A percentile compares a stretch with the other conserved stretches of the same genome.
Evolutionary conservation across 2,113 vertebrate genomes (phyloP).

Genomic region (Oreocharis arfaki): DNA sequence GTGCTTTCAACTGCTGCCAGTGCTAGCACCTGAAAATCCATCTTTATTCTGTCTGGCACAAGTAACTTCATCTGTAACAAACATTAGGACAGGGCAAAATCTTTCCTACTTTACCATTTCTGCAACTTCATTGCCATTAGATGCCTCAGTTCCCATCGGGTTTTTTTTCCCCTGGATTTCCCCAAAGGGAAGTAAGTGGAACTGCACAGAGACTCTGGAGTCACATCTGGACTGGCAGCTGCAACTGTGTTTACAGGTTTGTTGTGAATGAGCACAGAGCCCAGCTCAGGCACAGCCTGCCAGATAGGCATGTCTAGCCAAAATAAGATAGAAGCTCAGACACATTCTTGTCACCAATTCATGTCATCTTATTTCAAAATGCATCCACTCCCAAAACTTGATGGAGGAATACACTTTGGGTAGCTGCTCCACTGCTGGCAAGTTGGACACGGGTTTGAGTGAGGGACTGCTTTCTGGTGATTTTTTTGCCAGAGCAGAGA

Average conservation of each 20-base stretch:
- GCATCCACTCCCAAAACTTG: not conserved
- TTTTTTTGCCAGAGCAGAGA: not conserved
- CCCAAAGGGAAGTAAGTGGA: not conserved
- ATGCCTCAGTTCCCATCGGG: not conserved
- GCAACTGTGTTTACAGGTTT: not conserved
- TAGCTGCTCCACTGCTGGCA: not conserved
- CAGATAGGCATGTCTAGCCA: not conserved
- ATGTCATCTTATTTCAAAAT: not conserved
- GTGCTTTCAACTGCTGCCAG: not conserved
- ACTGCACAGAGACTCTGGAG: not conserved
- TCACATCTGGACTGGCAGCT: conserved; percentile 7
- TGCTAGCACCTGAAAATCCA: not conserved
- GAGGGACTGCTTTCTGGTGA: not conserved
- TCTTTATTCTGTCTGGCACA: not conserved
- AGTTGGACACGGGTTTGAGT: not conserved
- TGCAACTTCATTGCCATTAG: not conserved
- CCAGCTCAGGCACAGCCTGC: not conserved
- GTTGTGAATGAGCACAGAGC: not conserved
- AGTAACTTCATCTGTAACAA: not conserved
- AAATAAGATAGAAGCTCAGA: not conserved
- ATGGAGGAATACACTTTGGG: not conserved
- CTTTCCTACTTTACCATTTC: not conserved
- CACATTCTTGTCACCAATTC: not conserved
- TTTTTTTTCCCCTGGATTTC: not conserved
- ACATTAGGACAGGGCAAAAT: not conserved